Evolutionary conservation across 2,888 invertebrate genomes (phyloP).

Genomic region (Philaethria dido): DNA sequence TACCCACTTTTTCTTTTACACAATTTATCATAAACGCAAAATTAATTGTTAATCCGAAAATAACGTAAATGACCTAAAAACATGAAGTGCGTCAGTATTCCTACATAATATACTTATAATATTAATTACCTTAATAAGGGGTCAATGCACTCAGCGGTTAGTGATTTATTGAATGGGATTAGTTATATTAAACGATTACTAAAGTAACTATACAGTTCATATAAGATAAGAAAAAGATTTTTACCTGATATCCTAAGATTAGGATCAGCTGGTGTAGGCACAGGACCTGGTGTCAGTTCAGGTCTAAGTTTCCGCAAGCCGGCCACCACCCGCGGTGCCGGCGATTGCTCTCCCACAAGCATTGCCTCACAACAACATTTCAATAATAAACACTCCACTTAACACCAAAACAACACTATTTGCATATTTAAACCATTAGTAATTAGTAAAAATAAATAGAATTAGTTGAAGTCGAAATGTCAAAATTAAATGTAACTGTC

Average conservation of each 20-base stretch:
- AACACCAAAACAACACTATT: conserved; percentile 53
- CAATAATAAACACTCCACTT: conserved; percentile 62
- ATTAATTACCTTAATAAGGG: background rate
- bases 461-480: background rate
- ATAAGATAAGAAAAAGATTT: background rate
- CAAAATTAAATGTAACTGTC: conserved; percentile 54
- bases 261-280: conserved; percentile 73
- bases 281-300: conserved; percentile 76
- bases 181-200: background rate
- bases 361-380: conserved; percentile 73
- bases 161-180: background rate
- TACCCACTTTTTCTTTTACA: background rate
- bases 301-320: conserved; percentile 77
- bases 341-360: conserved; percentile 79
- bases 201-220: background rate
- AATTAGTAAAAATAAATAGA: background rate
- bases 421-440: conserved; percentile 19
- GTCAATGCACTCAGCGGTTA: conserved; percentile 2
- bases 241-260: conserved; percentile 77
- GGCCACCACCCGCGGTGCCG: conserved; percentile 82
- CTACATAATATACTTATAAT: background rate
- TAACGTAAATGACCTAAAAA: background rate
- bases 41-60: background rate
- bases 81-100: background rate
- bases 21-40: background rate